Evolutionary conservation across 2,797 vertebrate genomes (phyloP).

Genomic region (Pteronotus mesoamericanus): DNA sequence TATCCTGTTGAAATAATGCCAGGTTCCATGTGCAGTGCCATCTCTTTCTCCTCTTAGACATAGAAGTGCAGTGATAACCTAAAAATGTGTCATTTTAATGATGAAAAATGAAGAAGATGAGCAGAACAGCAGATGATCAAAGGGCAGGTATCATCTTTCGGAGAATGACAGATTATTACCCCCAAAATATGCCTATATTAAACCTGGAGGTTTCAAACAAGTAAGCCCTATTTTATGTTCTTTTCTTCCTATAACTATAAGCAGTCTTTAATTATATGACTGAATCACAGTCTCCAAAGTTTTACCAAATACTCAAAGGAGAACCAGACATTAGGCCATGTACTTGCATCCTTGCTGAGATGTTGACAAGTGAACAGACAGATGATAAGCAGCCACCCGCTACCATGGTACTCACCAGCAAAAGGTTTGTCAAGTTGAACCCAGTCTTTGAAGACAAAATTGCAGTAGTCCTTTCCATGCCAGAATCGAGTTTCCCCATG

Average conservation of each 20-base stretch:
- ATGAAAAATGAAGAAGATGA: not conserved
- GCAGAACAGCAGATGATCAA: not conserved
- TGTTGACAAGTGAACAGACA: not conserved
- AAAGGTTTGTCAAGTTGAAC: conserved; percentile 97
- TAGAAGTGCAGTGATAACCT: not conserved
- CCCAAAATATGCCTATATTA: not conserved
- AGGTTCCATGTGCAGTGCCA: not conserved
- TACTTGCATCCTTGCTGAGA: not conserved
- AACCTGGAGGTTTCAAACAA: not conserved
- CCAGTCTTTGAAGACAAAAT: conserved; percentile 98
- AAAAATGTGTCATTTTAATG: not conserved
- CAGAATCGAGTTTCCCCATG: conserved; percentile 95
- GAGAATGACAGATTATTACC: not conserved
- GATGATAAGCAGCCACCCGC: not conserved
- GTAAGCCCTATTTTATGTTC: not conserved
- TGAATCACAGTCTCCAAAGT: not conserved
- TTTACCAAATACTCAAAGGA: not conserved
- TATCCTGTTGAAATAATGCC: not conserved
- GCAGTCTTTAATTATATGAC: not conserved
- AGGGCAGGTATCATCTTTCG: not conserved
- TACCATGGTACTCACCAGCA: conserved; percentile 86
- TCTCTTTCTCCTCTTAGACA: not conserved
- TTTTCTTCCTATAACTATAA: not conserved
- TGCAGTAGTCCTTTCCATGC: conserved; percentile 99
- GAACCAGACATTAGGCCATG: not conserved